Evolutionary conservation across 2,797 vertebrate species (phyloP).

Genomic region (Craterocephalus amniculus): DNA sequence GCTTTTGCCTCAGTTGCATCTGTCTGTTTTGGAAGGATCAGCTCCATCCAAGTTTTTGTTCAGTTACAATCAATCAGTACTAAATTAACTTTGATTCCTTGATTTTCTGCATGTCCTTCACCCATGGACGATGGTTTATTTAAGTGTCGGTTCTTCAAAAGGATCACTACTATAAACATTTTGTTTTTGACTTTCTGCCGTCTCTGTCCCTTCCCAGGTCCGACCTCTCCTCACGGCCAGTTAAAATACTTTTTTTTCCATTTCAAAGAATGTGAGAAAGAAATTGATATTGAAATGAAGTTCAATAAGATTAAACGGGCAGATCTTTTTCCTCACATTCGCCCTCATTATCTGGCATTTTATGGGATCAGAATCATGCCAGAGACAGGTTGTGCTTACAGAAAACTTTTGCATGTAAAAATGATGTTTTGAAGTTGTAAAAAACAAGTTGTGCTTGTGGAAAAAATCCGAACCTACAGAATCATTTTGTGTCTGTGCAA

Average conservation of each 20-base stretch:
- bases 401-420: too few species aligned
- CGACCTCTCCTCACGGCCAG: not conserved
- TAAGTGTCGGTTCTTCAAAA: not conserved
- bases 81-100: not conserved
- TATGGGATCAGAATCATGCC: too few species aligned
- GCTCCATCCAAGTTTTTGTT: not conserved
- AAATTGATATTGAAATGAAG: not conserved
- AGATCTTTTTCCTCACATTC: not conserved
- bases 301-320: not conserved
- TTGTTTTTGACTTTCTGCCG: not conserved
- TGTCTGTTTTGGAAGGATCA: not conserved
- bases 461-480: too few species aligned
- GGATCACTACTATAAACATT: not conserved
- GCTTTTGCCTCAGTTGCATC: not conserved
- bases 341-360: not conserved
- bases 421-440: too few species aligned
- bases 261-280: not conserved
- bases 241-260: not conserved
- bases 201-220: not conserved
- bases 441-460: too few species aligned
- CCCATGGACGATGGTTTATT: not conserved
- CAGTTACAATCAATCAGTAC: not conserved
- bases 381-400: too few species aligned
- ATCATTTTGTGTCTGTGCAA: too few species aligned
- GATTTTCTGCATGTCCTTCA: not conserved